phyloP scores from a whole-genome alignment of 92 coral and sea anemone species.

The Isaurus tuberculatus region DNA sequence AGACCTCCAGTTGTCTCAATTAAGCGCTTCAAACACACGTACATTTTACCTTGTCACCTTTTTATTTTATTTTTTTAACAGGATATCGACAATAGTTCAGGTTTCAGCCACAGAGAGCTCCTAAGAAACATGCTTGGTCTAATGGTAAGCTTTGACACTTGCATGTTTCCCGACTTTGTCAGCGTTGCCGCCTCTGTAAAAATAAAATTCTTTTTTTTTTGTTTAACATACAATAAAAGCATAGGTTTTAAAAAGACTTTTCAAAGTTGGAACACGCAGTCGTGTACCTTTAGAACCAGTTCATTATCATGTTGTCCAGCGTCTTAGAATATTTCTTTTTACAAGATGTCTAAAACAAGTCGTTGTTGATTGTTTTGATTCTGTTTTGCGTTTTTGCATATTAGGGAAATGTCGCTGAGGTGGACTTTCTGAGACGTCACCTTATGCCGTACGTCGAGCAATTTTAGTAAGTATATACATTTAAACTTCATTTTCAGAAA shows the following conservation, averaged over 20 bases:
- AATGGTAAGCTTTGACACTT: conserved; percentile 67
- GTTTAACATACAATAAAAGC: too few species aligned
- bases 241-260: too few species aligned
- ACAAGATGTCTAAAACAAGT: neutral
- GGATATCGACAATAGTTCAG: neutral
- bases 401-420: conserved; percentile 95
- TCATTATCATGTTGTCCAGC: too few species aligned
- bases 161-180: neutral
- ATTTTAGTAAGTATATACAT: conserved; percentile 75
- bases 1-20: too few species aligned
- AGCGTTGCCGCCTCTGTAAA: neutral
- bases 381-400: neutral
- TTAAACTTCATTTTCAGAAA: too few species aligned
- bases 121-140: conserved; percentile 92
- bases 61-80: neutral
- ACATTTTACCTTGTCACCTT: neutral
- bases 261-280: too few species aligned
- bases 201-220: neutral
- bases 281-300: too few species aligned
- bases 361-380: neutral
- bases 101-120: conserved; percentile 62
- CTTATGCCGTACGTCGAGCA: conserved; percentile 75
- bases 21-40: neutral
- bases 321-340: neutral
- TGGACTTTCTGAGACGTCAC: conserved; percentile 65